Percentiles rank a stretch among this genome's conserved stretches.
These are phyloP conservation scores for Phycodurus eques DNA, from an alignment of 2,113 vertebrate species.

Conservation along the genomic window DNA sequence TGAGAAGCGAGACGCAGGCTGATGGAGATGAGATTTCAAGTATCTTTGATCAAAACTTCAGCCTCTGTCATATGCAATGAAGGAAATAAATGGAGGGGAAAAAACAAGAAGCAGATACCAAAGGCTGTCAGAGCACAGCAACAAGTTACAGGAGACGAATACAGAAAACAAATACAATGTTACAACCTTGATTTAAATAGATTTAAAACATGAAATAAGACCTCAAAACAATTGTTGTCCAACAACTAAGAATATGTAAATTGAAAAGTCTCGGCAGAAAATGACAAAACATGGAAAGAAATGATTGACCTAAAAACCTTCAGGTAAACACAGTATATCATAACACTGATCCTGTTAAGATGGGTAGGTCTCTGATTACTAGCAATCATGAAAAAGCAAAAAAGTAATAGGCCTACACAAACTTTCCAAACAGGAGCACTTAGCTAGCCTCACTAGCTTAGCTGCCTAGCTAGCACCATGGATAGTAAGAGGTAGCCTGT, in stretches of 20 bases:
- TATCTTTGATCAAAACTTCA: slow-evolving; percentile 5
- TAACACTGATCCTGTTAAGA: too few relatives aligned
- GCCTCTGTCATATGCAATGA: not conserved
- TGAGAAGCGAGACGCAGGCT: not conserved
- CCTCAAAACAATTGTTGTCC: not conserved
- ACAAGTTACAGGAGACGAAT: not conserved
- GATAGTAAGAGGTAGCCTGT: too few relatives aligned
- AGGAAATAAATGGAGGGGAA: not conserved
- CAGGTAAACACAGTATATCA: too few relatives aligned
- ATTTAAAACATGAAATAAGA: not conserved
- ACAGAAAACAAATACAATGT: not conserved
- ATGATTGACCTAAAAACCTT: too few relatives aligned
- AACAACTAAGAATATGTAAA: not conserved
- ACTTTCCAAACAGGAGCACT: too few relatives aligned
- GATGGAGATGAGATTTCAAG: not conserved
- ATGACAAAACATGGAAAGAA: too few relatives aligned
- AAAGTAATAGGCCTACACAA: too few relatives aligned
- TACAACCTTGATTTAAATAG: not conserved
- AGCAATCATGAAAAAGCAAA: too few relatives aligned
- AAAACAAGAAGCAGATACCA: not conserved
- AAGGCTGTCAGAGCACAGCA: not conserved
- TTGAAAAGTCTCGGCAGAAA: too few relatives aligned
- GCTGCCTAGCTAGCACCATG: too few relatives aligned
- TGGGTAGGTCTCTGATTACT: too few relatives aligned
- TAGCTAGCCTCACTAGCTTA: too few relatives aligned